Evolutionary conservation across 2,888 invertebrate species (phyloP).

Genomic region (Rotaria sp.): DNA sequence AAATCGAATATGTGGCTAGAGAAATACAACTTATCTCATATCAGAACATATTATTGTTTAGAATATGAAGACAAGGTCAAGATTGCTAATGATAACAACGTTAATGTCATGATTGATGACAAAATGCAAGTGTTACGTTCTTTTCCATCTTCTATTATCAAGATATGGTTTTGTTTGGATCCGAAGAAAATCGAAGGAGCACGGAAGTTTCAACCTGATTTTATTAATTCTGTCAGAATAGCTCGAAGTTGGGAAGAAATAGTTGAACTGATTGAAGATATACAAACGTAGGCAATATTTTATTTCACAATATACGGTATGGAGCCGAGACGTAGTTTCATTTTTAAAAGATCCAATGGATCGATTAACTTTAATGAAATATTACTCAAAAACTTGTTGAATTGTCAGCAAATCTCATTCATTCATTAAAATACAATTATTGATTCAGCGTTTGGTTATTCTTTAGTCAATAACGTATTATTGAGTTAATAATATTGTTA

Average conservation of each 20-base stretch:
- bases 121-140: background rate
- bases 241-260: background rate
- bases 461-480: no score
- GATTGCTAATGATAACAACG: background rate
- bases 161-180: background rate
- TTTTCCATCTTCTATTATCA: background rate
- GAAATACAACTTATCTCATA: background rate
- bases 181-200: background rate
- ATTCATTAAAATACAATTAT: no score
- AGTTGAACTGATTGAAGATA: background rate
- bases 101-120: background rate
- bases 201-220: background rate
- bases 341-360: no score
- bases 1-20: background rate
- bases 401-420: no score
- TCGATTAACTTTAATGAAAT: no score
- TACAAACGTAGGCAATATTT: background rate
- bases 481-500: no score
- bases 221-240: background rate
- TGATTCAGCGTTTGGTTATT: no score
- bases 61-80: background rate
- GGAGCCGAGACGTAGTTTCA: no score
- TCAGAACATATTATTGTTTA: background rate
- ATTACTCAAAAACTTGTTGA: no score
- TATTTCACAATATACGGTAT: no score